Conservation (phyloP, 2,888 invertebrate genomes). For the Halocaridina rubra region DNA sequence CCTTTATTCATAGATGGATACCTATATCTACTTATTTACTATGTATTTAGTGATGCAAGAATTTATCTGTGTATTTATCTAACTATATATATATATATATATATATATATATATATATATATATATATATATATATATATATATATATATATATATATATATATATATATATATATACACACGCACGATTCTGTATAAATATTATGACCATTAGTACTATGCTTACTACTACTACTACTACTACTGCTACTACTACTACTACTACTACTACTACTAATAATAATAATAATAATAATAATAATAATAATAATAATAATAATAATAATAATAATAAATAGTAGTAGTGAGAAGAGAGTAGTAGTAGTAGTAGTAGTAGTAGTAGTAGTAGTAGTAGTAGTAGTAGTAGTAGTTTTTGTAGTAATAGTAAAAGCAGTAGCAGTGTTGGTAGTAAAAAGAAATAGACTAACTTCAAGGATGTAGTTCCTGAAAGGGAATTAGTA, state of each 20-base stretch:
- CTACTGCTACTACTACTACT: no score
- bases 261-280: no score
- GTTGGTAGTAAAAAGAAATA: no score
- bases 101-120: not conserved
- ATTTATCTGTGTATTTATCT: not conserved
- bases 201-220: no score
- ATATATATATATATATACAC: slow-evolving; percentile 17
- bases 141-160: slow-evolving; percentile 33
- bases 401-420: not conserved
- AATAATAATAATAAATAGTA: not conserved
- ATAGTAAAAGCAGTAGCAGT: no score
- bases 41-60: not conserved
- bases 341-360: not conserved
- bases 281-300: not conserved
- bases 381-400: not conserved
- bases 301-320: not conserved
- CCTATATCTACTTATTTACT: no score
- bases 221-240: no score
- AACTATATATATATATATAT: not conserved
- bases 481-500: no score
- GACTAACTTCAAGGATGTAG: no score
- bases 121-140: not conserved
- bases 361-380: not conserved
- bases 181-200: no score
- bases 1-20: no score